Base-by-base conservation (phyloP, 2,113 vertebrate species). In the Phylloscopus whistleri region DNA sequence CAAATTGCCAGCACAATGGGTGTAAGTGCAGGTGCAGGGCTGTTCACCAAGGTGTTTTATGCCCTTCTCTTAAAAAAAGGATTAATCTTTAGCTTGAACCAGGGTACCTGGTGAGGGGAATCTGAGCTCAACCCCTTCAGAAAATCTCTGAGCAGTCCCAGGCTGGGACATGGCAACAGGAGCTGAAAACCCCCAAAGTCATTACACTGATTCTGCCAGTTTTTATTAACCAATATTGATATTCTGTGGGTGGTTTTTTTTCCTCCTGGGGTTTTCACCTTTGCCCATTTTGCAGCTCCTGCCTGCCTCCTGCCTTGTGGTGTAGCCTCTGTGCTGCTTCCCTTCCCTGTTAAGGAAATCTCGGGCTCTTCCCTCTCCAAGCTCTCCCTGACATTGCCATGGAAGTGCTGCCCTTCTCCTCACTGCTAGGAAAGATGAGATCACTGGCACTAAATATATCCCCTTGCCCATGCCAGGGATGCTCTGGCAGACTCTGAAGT, bases 401-500 rank as follows among this genome's bases (percentile, higher is more conserved):
- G 81, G 52, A 80, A 93, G 84, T 41, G 83, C 91, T 95, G 91
- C 81, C 96, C 96, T 95, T 88, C 94, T 80, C 84, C n/a, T 22
- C 30, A 5, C 75, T 68, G 63, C 94, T 95, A 63, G 92, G 97
- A 90, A 95, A 91, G 94, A 89, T 97, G 96, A 97, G 83, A 80
- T 97, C 95, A 85, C 84, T 75, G 79, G 83, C 90, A 87, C 93
- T 94, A 96, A 97, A 97, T 97, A 75, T 97, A 95, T 78, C 87
- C 92, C 52, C 46, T 62, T 49, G 89, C 17, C 55, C 11, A 17
- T 97, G 96, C 96, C 95, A 96, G 93, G 68, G 95, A 95, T 92
- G 84, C 84, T 89, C 93, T 96, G 91, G 89, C 94, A 95, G 91
- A 14, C 82, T 90, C 91, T 22, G 67, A 81, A 2, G 10, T 87